Percentiles rank a stretch among this genome's conserved stretches.
These are phyloP conservation scores for Dugesia japonica DNA, from an alignment of 2,888 invertebrate genomes.

Conservation along the genomic window DNA sequence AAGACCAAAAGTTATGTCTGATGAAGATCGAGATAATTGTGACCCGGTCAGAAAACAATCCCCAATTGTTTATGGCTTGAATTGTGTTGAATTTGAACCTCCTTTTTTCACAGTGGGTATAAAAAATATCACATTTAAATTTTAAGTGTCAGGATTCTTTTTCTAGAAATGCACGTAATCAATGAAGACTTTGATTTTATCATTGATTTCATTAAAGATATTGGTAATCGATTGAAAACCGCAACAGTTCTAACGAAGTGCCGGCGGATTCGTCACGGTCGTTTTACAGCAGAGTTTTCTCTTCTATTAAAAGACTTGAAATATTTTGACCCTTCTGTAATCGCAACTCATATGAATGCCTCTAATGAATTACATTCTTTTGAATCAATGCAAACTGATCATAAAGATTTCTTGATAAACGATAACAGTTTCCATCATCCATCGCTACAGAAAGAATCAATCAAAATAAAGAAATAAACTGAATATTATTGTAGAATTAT, in stretches of 20 bases:
- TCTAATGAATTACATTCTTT: not conserved
- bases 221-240: constrained; percentile 5
- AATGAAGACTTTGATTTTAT: constrained; percentile 25
- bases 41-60: not conserved
- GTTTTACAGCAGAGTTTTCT: constrained; percentile 9
- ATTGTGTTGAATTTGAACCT: constrained; percentile 23
- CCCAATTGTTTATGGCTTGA: constrained; percentile 25
- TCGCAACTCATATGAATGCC: not conserved
- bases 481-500: no score
- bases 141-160: no score
- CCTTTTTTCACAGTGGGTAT: constrained; percentile 25
- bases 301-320: constrained; percentile 17
- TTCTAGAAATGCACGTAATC: constrained; percentile 17
- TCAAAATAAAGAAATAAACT: no score
- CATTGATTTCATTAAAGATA: not conserved
- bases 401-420: not conserved
- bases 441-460: no score
- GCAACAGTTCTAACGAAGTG: not conserved
- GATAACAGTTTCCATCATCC: no score
- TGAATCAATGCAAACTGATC: not conserved
- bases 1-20: not conserved
- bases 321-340: not conserved
- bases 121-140: not conserved
- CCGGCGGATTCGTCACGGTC: constrained; percentile 22
- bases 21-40: not conserved